Base-by-base conservation (phyloP, 2,888 invertebrate species). In the Polymixis flavicincta region DNA sequence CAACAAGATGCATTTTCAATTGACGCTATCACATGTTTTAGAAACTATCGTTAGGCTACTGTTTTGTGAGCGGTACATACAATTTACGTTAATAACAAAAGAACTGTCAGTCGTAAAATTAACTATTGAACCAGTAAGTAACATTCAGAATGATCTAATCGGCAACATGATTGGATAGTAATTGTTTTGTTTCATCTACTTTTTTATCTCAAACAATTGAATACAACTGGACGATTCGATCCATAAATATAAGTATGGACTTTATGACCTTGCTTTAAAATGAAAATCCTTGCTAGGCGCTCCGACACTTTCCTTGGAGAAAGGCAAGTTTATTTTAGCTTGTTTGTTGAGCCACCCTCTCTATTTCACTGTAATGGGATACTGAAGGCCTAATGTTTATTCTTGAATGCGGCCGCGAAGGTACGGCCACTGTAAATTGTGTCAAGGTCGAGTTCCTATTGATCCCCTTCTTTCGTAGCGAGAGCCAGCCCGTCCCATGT, bases 381-480 rank as follows among this genome's bases (percentile, higher is more conserved):
- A 90, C 91, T 88, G 89, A 91, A 92, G 91, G 92, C 90, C 91
- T 90, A 89, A 89, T 95, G 93, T 95, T 94, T 95, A 94, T 95
- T 94, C 93, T 94, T 91, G 92, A 90, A 91, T 87, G 90, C 89
- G 90, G 89, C 92, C 91, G 90, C 93, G 88, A 91, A 92, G 92
- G 91, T 92, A 93, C 92, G 92, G 93, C 93, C 91, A 93, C 91
- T 94, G 92, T 91, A 93, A 96, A 95, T 92, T 92, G 94, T 96
- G 96, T 96, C 96, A 96, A 93, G 96, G 96, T 95, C 94, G 94
- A 87, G 88, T 90, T 90, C 88, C 92, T 96, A 96, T 96, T 93
- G 96, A 96, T 94, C 94, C 91, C 92, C 91, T 95, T 94, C 94
- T 95, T 94, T 94, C 92, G 90, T 90, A 90, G 91, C 92, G 90